Base-by-base conservation (phyloP, 2,888 invertebrate genomes). In the Heterodera filipjevi region DNA sequence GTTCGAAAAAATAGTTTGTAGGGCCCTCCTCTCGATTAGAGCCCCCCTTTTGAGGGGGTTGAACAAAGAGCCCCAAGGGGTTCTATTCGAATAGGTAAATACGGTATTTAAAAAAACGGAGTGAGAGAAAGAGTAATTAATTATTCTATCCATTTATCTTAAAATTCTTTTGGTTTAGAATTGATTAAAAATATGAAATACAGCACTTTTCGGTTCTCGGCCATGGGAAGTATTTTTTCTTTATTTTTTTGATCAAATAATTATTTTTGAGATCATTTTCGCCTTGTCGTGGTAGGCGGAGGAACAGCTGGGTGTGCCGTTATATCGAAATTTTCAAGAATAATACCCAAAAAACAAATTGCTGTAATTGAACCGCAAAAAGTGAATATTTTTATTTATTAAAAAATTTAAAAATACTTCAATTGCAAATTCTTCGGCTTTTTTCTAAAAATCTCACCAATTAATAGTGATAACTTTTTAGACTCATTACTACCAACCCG, bases 241-340 rank as follows among this genome's bases (percentile, higher is more conserved):
- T 16, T 68, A 68, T 35, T 32, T 3, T 33, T 8, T 16, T 35
- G 22, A 16, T 68, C 5, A 27, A 30, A 33, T 33, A 33, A 6
- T 68, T 6, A 68, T 35, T 32, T 32, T 33, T 33, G 22, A 74
- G 80, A 82, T 27, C 85, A 86, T 59, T 91, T 89, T 84, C 94
- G 94, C 90, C 90, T 98, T 66, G 91, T 97, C 72, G 93, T 98
- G 3, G 93, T 97, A n/a, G 98, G 98, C 5, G 97, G 95, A 1
- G 98, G 98, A 0, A 91, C 95, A 0, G 98, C 95, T 3, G 98
- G 98, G 1, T 94, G 95, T 88, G 92, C 95, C 0, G 92, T 95
- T 85, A 95, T 96, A 8, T 93, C 95, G 44, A 95, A 95, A 90
- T 93, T 97, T 85, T 92, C 93, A 0, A 91, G 92, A 64, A 92